A percentile compares a stretch with the other conserved stretches of the same genome.
Conservation (phyloP, 2,888 invertebrate species). For the Aphidius colemani region DNA sequence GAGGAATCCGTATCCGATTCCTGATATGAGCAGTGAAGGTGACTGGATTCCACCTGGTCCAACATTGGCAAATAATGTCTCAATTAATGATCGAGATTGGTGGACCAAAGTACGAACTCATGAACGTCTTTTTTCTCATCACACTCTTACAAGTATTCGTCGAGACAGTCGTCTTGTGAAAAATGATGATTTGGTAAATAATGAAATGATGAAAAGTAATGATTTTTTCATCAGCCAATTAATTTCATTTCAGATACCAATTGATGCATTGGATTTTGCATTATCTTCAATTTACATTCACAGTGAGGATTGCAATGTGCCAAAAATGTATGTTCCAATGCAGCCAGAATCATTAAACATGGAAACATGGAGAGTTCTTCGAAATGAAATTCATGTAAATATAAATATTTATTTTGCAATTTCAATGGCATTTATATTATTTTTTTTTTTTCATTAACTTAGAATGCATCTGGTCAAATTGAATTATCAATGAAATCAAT, state of each 20-base stretch:
- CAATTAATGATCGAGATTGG: constrained; percentile 46
- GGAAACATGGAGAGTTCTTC: constrained; percentile 70
- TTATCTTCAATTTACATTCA: constrained; percentile 73
- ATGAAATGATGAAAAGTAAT: not conserved
- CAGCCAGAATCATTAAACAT: constrained; percentile 72
- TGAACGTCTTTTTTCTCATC: constrained; percentile 66
- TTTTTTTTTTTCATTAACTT: not conserved
- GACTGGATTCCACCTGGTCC: constrained; percentile 44
- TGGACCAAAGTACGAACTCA: constrained; percentile 52
- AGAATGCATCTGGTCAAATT: not conserved
- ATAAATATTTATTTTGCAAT: too few relatives aligned
- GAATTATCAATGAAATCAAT: not conserved
- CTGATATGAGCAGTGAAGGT: constrained; percentile 52
- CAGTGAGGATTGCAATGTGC: constrained; percentile 62
- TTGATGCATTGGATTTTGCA: constrained; percentile 72
- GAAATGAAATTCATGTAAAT: constrained; percentile 62
- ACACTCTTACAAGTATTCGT: constrained; percentile 66
- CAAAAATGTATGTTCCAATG: constrained; percentile 63
- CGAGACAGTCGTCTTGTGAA: constrained; percentile 49
- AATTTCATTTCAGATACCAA: constrained; percentile 62
- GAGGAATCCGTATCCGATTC: constrained; percentile 53
- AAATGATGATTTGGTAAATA: constrained; percentile 9
- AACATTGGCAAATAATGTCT: constrained; percentile 46
- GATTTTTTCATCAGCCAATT: not conserved
- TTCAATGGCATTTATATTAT: not conserved